phyloP scores from a whole-genome alignment of 2,113 vertebrate genomes.

The Crotalus tigris region DNA sequence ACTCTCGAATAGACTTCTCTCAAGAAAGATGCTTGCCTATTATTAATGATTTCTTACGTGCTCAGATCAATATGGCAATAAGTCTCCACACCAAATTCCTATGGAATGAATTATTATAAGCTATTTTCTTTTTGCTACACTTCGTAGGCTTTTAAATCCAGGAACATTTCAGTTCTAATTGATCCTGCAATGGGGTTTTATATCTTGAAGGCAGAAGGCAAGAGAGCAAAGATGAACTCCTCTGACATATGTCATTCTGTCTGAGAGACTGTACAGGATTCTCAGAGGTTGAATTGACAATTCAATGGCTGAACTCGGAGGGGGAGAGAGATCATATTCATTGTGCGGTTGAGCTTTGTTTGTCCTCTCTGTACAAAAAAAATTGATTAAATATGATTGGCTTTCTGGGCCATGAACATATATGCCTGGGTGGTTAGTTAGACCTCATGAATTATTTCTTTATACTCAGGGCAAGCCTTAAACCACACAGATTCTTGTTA shows the following conservation, averaged over 20 bases:
- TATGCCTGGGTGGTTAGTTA: background rate
- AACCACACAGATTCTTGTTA: background rate
- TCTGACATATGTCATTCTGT: background rate
- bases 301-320: background rate
- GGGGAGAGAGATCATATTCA: background rate
- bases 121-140: background rate
- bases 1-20: background rate
- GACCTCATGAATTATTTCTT: background rate
- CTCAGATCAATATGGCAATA: background rate
- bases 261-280: background rate
- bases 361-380: background rate
- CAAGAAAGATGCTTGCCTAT: background rate
- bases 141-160: background rate
- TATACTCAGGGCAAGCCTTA: background rate
- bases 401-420: background rate
- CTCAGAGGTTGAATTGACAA: background rate
- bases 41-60: background rate
- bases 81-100: background rate
- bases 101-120: background rate
- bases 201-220: background rate
- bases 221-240: background rate
- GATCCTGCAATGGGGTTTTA: background rate
- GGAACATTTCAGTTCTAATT: background rate
- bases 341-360: background rate
- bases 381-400: background rate